A percentile compares a stretch with the other conserved stretches of the same genome.
phyloP scores from a whole-genome alignment of 2,888 invertebrate genomes.

The Nephrotoma flavescens region DNA sequence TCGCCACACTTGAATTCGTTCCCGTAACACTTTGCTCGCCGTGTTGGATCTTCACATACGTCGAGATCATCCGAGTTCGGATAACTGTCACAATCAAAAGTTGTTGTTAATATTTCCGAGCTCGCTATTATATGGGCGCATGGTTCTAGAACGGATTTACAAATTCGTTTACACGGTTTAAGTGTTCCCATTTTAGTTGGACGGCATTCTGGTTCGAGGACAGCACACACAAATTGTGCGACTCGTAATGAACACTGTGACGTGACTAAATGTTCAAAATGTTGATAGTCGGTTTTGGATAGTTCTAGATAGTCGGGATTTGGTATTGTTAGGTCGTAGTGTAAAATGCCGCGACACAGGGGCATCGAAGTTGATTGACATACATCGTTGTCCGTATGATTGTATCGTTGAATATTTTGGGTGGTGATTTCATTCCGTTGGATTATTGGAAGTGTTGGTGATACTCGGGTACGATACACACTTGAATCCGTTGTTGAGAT shows the following conservation, averaged over 20 bases:
- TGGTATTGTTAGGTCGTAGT: slow-evolving; percentile 47
- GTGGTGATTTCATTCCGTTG: slow-evolving; percentile 28
- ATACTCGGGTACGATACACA: slow-evolving; percentile 39
- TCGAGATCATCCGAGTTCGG: slow-evolving; percentile 36
- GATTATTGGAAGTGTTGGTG: slow-evolving; percentile 45
- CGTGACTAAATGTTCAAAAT: slow-evolving; percentile 43
- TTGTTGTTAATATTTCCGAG: slow-evolving; percentile 35
- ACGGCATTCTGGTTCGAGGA: slow-evolving; percentile 51
- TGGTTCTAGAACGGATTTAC: slow-evolving; percentile 46
- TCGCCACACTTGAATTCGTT: slow-evolving; percentile 43
- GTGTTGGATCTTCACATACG: slow-evolving; percentile 38
- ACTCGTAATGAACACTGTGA: slow-evolving; percentile 48
- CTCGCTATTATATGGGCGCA: slow-evolving; percentile 44
- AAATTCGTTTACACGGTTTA: slow-evolving; percentile 47
- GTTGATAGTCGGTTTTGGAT: slow-evolving; percentile 28
- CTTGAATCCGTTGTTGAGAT: slow-evolving; percentile 36
- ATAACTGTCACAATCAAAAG: slow-evolving; percentile 46
- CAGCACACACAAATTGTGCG: slow-evolving; percentile 44
- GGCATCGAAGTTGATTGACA: slow-evolving; percentile 28
- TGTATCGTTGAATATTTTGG: slow-evolving; percentile 22
- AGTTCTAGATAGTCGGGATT: slow-evolving; percentile 18
- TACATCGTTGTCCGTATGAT: slow-evolving; percentile 27
- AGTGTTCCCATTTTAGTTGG: slow-evolving; percentile 41
- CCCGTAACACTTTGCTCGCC: slow-evolving; percentile 34
- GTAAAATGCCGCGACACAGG: slow-evolving; percentile 47